Evolutionary conservation across 2,797 vertebrate genomes (phyloP), one percentile per base, ranked within the genome.

Genomic region (Brotula barbata): DNA sequence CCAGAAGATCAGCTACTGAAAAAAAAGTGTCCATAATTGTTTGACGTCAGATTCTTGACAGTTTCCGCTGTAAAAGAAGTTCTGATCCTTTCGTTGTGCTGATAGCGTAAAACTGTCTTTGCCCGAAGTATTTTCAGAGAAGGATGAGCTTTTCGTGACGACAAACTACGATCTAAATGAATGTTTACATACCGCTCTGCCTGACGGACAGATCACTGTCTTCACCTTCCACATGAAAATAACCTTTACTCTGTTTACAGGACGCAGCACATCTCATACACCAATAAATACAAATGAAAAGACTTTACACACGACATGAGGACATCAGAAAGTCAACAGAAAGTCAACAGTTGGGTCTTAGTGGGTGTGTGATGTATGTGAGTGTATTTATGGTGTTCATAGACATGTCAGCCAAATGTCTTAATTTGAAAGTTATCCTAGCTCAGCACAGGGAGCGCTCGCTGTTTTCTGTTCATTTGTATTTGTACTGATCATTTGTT

Each of bases 321-420:
- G 53, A 55, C 4, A 28, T 4, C 25, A 25, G 2, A 60, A 19
- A 71, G 62, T 62, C 4, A 28, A 8, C 25, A 25, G 2, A 60
- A 19, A 71, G 62, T 62, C 73, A 42, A 68, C 47, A 66, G 25
- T 41, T 82, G 23, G 51, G 44, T 64, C 62, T 78, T 62, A 73
- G 81, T 60, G 75, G 61, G 44, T 7, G 8, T 64, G 56, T 41
- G 20, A 37, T 62, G 33, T 60, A 23, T 55, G 39, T 58, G 47
- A 9, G 42, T 73, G 57, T 83, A 86, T 81, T 85, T 83, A 85
- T 80, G 46, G 28, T 80, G 75, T 78, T 77, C 78, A 86, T 81
- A 75, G 34, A 50, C 25, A 55, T 45, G 33, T 65, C 52, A 52
- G 49, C 20, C 50, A 56, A 45, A 77, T 73, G 74, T 81, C 81